phyloP scores from a whole-genome alignment of 2,797 vertebrate species.

The Furcifer pardalis region DNA sequence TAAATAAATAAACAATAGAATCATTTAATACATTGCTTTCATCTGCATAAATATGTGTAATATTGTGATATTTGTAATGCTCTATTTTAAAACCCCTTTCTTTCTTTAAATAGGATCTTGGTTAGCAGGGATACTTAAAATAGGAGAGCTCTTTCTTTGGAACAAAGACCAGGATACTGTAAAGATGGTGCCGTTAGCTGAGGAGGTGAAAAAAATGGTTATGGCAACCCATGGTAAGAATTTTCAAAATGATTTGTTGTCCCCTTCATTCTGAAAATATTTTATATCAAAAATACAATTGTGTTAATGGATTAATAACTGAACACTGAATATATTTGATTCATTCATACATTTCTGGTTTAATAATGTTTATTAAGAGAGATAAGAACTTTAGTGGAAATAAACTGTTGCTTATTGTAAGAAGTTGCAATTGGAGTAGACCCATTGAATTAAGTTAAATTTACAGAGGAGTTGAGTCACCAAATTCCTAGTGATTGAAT shows the following conservation, averaged over 20 bases:
- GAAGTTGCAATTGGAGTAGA: too few species aligned
- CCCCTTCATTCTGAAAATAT: neutral
- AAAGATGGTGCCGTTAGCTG: slow-evolving; percentile 78
- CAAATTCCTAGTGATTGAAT: too few species aligned
- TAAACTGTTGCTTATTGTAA: neutral
- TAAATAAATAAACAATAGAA: too few species aligned
- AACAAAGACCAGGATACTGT: slow-evolving; percentile 89
- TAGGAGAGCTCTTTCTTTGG: slow-evolving; percentile 95
- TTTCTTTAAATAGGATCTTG: slow-evolving; percentile 82
- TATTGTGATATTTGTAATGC: neutral
- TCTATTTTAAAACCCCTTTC: slow-evolving; percentile 36
- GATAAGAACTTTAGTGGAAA: neutral
- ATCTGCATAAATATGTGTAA: neutral
- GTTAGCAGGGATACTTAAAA: slow-evolving; percentile 86
- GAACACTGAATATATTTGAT: neutral
- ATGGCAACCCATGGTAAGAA: slow-evolving; percentile 77
- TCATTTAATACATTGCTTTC: too few species aligned
- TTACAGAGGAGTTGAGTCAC: too few species aligned
- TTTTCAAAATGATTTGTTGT: neutral
- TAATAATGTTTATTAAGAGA: neutral
- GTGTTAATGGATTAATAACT: neutral
- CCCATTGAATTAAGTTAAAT: too few species aligned
- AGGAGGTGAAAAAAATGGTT: slow-evolving; percentile 78
- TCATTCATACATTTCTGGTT: neutral
- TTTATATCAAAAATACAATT: neutral